Evolutionary conservation across 2,113 vertebrate genomes (phyloP).

Genomic region (Hydropotes inermis): DNA sequence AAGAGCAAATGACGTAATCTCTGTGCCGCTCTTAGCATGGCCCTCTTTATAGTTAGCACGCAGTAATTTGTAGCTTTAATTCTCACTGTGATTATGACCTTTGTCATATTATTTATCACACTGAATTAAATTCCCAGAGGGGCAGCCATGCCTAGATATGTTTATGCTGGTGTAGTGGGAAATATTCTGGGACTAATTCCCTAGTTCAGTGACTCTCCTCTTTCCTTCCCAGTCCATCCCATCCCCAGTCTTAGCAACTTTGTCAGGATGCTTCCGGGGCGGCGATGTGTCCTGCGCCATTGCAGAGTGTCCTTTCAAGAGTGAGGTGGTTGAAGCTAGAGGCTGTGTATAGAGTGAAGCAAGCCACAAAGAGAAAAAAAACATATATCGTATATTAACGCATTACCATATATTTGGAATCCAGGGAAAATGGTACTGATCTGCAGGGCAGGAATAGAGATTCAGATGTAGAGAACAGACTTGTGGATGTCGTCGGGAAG

Average conservation of each 20-base stretch:
- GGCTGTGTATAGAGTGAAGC: not conserved
- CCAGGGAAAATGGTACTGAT: not conserved
- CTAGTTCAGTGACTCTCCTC: not conserved
- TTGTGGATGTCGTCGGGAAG: not conserved
- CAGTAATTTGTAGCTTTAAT: not conserved
- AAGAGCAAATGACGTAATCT: not conserved
- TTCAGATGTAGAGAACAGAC: not conserved
- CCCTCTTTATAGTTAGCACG: not conserved
- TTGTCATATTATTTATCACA: not conserved
- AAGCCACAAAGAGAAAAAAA: not conserved
- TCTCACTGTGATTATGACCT: not conserved
- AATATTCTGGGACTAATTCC: not conserved
- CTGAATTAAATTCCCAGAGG: not conserved
- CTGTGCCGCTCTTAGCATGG: not conserved
- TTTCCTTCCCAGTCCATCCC: not conserved
- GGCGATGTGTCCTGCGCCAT: not conserved
- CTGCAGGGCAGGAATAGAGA: not conserved
- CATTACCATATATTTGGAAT: not conserved
- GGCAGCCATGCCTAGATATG: not conserved
- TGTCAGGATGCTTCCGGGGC: not conserved
- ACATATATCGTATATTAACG: not conserved
- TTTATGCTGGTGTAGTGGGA: not conserved
- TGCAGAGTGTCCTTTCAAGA: not conserved
- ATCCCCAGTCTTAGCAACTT: not conserved
- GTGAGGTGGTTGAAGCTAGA: not conserved